Evolutionary conservation across 2,113 vertebrate genomes (phyloP).

Genomic region (Heteronetta atricapilla): DNA sequence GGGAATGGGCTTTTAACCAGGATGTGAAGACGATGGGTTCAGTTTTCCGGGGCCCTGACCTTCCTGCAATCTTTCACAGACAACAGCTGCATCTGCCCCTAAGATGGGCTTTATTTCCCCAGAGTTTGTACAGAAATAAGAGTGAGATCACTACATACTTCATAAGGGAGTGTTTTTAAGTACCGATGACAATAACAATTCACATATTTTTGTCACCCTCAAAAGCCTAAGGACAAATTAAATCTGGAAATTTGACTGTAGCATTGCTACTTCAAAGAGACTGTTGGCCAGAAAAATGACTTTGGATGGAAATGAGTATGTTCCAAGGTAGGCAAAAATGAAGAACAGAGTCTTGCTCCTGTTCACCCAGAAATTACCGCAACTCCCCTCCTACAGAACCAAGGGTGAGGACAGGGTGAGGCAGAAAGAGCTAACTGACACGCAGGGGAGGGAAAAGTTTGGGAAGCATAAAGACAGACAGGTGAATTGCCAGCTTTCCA

Average conservation of each 20-base stretch:
- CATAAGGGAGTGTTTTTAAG: background rate
- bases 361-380: background rate
- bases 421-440: background rate
- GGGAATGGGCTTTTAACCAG: background rate
- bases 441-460: background rate
- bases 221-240: background rate
- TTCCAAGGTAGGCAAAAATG: background rate
- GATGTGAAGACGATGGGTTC: background rate
- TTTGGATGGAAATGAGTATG: background rate
- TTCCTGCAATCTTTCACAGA: background rate
- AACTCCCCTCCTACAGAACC: background rate
- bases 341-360: background rate
- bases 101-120: background rate
- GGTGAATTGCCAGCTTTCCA: background rate
- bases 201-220: background rate
- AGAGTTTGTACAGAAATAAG: background rate
- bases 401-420: background rate
- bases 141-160: background rate
- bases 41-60: background rate
- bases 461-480: background rate
- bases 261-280: background rate
- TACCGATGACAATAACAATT: background rate
- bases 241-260: background rate
- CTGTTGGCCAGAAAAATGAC: background rate
- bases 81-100: background rate